Base-by-base conservation (phyloP, 1,140 invertebrate species). In the Meloidogyne exigua region DNA sequence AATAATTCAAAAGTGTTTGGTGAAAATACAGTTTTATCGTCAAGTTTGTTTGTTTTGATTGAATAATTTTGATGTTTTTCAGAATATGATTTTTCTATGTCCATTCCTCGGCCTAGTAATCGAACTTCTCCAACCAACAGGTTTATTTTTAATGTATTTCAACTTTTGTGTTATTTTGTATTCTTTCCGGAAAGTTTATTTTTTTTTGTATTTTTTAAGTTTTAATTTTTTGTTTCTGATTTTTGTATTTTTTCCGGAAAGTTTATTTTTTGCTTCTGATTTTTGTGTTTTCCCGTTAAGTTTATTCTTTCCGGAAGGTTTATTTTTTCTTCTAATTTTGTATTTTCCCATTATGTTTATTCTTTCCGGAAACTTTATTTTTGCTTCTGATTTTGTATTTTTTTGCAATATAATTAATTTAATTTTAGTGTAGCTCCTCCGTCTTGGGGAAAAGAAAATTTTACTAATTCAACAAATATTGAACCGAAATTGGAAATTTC, bases 71-170 rank as follows among this genome's bases (percentile, higher is more conserved):
- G 5, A 28, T 13, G 1, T 36, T 79, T 82, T 80, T 39, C 11
- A 81, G 80, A 84, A 49, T 81, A 84, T 49, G 65, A 80, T 57
- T 82, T 42, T 66, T 23, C 81, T 36, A 81, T 81, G 25, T 83
- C 80, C 4, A 72, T 81, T 66, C 80, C 80, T 63, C 80, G 81
- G n/a, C 81, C 80, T 13, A n/a, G n/a, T n/a, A 79, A 80, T 42
- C 78, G 82, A 32, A 39, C 5, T 62, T 81, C 68, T n/a, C 63
- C 72, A 42, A 26, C 49, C 4, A 57, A 76, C 10, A 77, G 49
- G 70, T 72, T 32, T 32, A 32, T 32, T 32, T 32, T 21, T 21
- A 9, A 21, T 64, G 13, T 21, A 49, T 36, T 70, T 39, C 44
- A n/a, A 32, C 2, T 32, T 32, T 32, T 32, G 28, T 32, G 10